Conservation (phyloP, 1,140 invertebrate species). For the Ostrea denselamellosa region DNA sequence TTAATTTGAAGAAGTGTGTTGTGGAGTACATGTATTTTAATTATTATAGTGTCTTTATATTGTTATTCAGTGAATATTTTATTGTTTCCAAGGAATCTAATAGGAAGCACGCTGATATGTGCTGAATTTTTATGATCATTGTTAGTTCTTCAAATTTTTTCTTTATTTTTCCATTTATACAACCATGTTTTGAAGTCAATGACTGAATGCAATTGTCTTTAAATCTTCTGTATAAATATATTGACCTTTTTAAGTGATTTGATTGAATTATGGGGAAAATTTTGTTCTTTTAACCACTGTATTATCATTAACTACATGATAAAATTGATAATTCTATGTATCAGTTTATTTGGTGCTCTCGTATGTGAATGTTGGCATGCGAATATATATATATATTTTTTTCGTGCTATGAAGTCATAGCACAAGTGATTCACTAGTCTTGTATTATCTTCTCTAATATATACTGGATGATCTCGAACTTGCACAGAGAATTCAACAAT, state of each 20-base stretch:
- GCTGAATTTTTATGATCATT: neutral
- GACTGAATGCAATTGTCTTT: no score
- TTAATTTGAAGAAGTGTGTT: neutral
- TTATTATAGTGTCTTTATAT: neutral
- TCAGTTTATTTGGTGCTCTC: no score
- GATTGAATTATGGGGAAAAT: no score
- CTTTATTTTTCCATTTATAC: neutral
- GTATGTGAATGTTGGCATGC: no score
- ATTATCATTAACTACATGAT: no score
- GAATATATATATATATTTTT: neutral
- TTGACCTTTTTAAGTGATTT: no score
- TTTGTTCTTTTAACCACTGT: no score
- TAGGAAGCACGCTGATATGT: neutral
- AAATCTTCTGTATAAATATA: no score
- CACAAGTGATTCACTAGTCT: neutral
- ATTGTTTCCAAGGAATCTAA: neutral
- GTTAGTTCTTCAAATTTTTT: neutral
- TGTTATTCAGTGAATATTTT: slow-evolving; percentile 39
- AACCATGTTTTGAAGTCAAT: neutral
- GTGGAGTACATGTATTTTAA: neutral
- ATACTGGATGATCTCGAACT: neutral
- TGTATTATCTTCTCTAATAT: neutral
- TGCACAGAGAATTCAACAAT: no score
- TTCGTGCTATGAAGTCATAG: neutral
- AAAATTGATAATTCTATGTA: no score